Percentiles rank a stretch among this genome's conserved stretches.
Evolutionary conservation across 64 coral and sea anemone genomes (phyloP).

Genomic region (Montipora capricornis): DNA sequence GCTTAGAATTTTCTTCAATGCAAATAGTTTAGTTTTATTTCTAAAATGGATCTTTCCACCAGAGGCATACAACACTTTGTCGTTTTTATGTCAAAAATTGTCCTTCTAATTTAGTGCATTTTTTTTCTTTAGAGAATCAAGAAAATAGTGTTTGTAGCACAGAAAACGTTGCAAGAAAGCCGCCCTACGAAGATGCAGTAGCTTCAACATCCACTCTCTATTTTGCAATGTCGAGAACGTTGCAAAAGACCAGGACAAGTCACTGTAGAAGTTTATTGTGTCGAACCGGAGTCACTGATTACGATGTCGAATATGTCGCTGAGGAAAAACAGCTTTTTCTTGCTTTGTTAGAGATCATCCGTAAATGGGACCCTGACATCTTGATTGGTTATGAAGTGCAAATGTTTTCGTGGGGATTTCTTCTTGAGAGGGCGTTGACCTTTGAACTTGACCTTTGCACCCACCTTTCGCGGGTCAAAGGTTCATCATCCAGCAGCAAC

Average conservation of each 20-base stretch:
- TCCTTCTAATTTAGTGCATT: neutral
- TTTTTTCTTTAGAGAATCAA: neutral
- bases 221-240: constrained; percentile 3
- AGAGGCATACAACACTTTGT: too few relatives aligned
- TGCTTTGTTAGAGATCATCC: constrained; percentile 73
- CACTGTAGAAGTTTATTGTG: neutral
- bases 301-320: constrained; percentile 62
- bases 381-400: constrained; percentile 95
- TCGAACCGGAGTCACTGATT: constrained; percentile 72
- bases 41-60: too few relatives aligned
- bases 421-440: constrained; percentile 81
- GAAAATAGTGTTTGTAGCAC: neutral
- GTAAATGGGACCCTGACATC: constrained; percentile 94
- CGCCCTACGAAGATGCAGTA: neutral
- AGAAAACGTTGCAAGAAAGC: neutral
- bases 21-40: too few relatives aligned
- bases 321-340: constrained; percentile 83
- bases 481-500: constrained; percentile 74
- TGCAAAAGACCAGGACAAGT: neutral
- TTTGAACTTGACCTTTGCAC: constrained; percentile 83
- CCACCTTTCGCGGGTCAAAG: constrained; percentile 77
- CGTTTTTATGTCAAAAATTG: neutral
- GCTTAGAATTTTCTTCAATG: too few relatives aligned
- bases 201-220: constrained; percentile 14
- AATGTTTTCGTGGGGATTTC: constrained; percentile 96